Base-by-base conservation (phyloP, 1,140 invertebrate genomes). In the Heliconius eleuchia region DNA sequence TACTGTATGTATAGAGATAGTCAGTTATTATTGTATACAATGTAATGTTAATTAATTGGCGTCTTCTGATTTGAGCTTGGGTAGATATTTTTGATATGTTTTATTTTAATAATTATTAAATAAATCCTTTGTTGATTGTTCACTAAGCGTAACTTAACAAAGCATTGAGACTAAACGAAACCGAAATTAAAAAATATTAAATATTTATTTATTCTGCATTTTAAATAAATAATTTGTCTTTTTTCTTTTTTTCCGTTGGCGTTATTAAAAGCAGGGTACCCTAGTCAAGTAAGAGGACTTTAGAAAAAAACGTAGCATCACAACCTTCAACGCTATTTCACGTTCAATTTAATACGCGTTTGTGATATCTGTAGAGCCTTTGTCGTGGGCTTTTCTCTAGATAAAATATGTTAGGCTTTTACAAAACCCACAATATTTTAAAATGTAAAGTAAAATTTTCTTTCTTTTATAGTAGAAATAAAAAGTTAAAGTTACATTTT, bases 401-500 rank as follows among this genome's bases (percentile, higher is more conserved):
- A 39, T 8, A 19, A 23, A 73, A 73, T 46, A 73, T 73, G 71
- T 73, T 16, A 42, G 71, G 71, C 34, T 46, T 73, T 73, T 46
- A 16, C 39, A 27, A 46, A 23, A 19, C 11, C 39, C 16, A 73
- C 71, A n/a, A 50, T 46, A 39, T 37, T 34, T 71, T 71, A 52
- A 52, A 52, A 52, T 52, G 50, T 52, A 19, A 8, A 19, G 50
- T 19, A 1, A 46, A 6, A 18, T 57, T 57, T 57, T 57, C n/a
- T 2, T 23, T 60, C n/a, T 23, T 60, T n/a, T 23, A 60, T 60
- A 7, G 34, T 37, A 6, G 6, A 37, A 37, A 7, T 37, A 37
- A 37, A 37, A 37, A 37, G 6, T 60, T 66, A 5, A 66, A 27
- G 60, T 8, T 1, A 30, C 4, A 30, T 30, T 13, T 16, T 16